phyloP scores from a whole-genome alignment of 2,113 vertebrate species.

The Tragelaphus scriptus region DNA sequence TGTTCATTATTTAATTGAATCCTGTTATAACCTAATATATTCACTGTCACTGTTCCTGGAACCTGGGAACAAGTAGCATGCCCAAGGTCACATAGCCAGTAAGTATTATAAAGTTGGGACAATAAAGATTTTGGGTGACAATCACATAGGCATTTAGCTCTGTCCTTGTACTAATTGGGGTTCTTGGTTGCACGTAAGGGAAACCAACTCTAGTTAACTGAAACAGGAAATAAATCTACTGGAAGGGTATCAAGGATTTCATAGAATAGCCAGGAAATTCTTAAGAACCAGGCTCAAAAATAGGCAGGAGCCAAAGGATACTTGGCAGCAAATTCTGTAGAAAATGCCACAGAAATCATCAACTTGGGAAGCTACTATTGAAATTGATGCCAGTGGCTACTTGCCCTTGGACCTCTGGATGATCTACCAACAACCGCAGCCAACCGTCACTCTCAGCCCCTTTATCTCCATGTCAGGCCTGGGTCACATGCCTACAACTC shows the following conservation, averaged over 20 bases:
- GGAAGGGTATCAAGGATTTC: constrained; percentile 1
- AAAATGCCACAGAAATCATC: not conserved
- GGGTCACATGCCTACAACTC: not conserved
- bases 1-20: constrained; percentile 1
- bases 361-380: not conserved
- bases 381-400: not conserved
- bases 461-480: not conserved
- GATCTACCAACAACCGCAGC: not conserved
- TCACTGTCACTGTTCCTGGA: not conserved
- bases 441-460: not conserved
- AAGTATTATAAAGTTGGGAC: not conserved
- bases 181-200: not conserved
- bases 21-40: not conserved
- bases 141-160: not conserved
- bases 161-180: not conserved
- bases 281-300: constrained; percentile 1
- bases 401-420: not conserved
- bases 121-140: not conserved
- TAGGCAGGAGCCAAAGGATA: not conserved
- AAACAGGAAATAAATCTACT: not conserved
- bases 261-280: not conserved
- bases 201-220: not conserved
- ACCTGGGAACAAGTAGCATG: not conserved
- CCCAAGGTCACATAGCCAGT: not conserved
- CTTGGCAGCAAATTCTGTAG: constrained; percentile 16